Conservation (phyloP, 2,797 vertebrate genomes). For the Sphaeramia orbicularis region DNA sequence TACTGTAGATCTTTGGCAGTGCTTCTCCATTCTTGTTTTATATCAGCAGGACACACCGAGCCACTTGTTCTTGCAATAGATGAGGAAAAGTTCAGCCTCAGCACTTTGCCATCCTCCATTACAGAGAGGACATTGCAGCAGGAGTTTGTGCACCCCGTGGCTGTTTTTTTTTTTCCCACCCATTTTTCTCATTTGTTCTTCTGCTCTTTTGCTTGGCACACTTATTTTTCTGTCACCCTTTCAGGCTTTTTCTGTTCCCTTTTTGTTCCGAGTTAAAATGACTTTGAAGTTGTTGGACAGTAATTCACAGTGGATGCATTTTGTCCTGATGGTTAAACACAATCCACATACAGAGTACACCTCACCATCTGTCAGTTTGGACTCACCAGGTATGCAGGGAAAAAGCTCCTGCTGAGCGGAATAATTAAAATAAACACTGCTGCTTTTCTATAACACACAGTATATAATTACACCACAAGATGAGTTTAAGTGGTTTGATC, state of each 20-base stretch:
- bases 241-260: slow-evolving; percentile 6
- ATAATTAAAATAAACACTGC: slow-evolving; percentile 31
- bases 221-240: slow-evolving; percentile 42
- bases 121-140: slow-evolving; percentile 45
- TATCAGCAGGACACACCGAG: slow-evolving; percentile 62
- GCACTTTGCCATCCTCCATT: slow-evolving; percentile 57
- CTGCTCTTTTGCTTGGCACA: not conserved
- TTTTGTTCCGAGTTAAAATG: slow-evolving; percentile 1
- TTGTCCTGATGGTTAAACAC: slow-evolving; percentile 24
- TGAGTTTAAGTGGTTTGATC: slow-evolving; percentile 1
- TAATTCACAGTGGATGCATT: slow-evolving; percentile 23
- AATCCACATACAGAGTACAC: slow-evolving; percentile 16
- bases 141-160: slow-evolving; percentile 38
- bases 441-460: slow-evolving; percentile 15
- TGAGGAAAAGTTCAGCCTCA: slow-evolving; percentile 58
- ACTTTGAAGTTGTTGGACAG: slow-evolving; percentile 51
- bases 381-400: slow-evolving; percentile 3
- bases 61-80: slow-evolving; percentile 59
- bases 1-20: slow-evolving; percentile 47
- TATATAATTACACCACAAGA: slow-evolving; percentile 9
- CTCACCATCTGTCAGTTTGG: slow-evolving; percentile 1
- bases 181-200: slow-evolving; percentile 30
- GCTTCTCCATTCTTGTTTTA: slow-evolving; percentile 51
- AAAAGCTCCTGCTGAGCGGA: slow-evolving; percentile 24
- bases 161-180: slow-evolving; percentile 18